A percentile compares a stretch with the other conserved stretches of the same genome.
phyloP scores from a whole-genome alignment of 1,140 invertebrate genomes.

The Eumaeus atala region DNA sequence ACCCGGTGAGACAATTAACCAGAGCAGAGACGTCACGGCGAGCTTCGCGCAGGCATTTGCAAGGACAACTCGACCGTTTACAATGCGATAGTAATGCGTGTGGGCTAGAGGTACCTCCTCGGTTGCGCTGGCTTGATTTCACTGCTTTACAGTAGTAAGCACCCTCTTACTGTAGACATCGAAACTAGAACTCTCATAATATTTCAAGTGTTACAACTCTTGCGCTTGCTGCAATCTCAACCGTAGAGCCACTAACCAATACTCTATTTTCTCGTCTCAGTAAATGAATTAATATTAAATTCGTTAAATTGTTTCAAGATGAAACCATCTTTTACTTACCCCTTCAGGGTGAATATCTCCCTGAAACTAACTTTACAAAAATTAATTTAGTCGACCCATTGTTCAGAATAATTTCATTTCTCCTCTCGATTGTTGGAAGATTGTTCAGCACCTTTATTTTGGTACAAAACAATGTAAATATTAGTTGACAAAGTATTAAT shows the following conservation, averaged over 20 bases:
- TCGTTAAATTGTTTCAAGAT: conserved; percentile 31
- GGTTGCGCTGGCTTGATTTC: no score
- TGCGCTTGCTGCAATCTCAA: neutral
- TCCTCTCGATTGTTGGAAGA: neutral
- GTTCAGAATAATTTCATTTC: conserved; percentile 27
- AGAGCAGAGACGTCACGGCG: no score
- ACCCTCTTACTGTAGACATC: no score
- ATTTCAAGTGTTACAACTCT: no score
- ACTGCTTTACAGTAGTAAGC: no score
- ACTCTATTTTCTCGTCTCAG: neutral
- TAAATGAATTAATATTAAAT: conserved; percentile 17
- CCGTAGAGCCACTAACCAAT: neutral
- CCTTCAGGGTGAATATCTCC: conserved; percentile 26
- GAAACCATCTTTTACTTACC: conserved; percentile 31
- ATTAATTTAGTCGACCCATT: conserved; percentile 35
- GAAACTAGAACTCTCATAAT: no score
- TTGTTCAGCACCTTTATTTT: neutral
- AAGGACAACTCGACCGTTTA: no score
- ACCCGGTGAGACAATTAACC: no score
- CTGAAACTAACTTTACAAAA: conserved; percentile 36
- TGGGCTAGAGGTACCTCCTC: no score
- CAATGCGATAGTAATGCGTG: no score
- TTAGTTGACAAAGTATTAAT: no score
- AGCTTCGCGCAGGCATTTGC: no score
- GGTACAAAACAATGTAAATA: neutral